Evolutionary conservation across 1,140 invertebrate genomes (phyloP).

Genomic region (Drosophila oshimai): DNA sequence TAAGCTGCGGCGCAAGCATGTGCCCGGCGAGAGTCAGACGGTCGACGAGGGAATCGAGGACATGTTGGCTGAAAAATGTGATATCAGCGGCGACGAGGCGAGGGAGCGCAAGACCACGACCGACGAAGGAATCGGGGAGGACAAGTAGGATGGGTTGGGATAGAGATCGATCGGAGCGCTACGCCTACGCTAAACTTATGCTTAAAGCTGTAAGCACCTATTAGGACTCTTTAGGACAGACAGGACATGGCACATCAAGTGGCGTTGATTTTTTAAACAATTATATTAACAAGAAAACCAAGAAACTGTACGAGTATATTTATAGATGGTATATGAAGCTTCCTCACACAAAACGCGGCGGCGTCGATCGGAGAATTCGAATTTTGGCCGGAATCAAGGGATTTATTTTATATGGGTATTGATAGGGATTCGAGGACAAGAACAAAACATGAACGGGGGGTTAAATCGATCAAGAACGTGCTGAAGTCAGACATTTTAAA

Average conservation of each 20-base stretch:
- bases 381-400: constrained; percentile 45
- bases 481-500: constrained; percentile 65
- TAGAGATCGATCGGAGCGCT: constrained; percentile 55
- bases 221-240: constrained; percentile 45
- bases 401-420: constrained; percentile 77
- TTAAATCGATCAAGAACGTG: constrained; percentile 27
- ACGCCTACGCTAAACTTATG: constrained; percentile 47
- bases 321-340: constrained; percentile 81
- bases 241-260: constrained; percentile 55
- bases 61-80: constrained; percentile 83
- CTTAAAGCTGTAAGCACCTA: constrained; percentile 46
- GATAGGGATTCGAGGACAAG: constrained; percentile 42
- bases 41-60: constrained; percentile 81
- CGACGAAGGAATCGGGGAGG: constrained; percentile 81
- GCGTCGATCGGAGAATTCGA: constrained; percentile 19
- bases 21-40: constrained; percentile 63
- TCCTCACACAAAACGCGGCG: constrained; percentile 56
- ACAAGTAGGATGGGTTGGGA: constrained; percentile 61
- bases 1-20: constrained; percentile 43
- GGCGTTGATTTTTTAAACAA: constrained; percentile 78
- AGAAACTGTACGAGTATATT: constrained; percentile 67
- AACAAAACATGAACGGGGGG: constrained; percentile 23
- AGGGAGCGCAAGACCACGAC: constrained; percentile 75
- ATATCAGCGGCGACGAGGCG: constrained; percentile 79
- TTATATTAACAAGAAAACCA: constrained; percentile 56